These are phyloP conservation scores for Agapetus fuscipes DNA, from an alignment of 2,888 invertebrate species.

Conservation along the genomic window DNA sequence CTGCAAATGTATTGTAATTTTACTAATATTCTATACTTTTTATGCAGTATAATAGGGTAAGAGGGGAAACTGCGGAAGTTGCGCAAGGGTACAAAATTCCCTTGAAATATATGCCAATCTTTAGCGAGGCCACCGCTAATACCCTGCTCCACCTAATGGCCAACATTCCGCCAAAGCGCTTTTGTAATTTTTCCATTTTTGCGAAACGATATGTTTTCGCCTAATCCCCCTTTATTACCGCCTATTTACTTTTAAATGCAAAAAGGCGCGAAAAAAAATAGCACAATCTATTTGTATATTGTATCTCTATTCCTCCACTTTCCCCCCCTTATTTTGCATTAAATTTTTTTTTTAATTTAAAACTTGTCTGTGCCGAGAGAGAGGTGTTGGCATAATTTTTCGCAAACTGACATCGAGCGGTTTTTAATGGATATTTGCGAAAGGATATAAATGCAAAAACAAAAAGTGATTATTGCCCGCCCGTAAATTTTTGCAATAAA, in stretches of 20 bases:
- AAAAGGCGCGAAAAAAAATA: slow-evolving; percentile 5
- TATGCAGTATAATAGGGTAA: too few species aligned
- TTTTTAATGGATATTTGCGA: slow-evolving; percentile 8
- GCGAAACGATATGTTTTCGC: slow-evolving; percentile 17
- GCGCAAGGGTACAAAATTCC: too few species aligned
- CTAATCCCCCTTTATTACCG: slow-evolving; percentile 19
- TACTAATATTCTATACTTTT: too few species aligned
- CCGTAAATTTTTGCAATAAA: background rate
- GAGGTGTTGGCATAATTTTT: slow-evolving; percentile 5
- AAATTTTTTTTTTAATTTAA: slow-evolving; percentile 20
- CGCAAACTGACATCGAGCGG: slow-evolving; percentile 8
- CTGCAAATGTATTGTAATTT: too few species aligned
- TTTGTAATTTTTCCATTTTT: slow-evolving; percentile 16
- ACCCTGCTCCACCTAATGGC: too few species aligned
- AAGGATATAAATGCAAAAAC: too few species aligned
- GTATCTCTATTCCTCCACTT: slow-evolving; percentile 4
- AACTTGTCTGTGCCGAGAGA: slow-evolving; percentile 14
- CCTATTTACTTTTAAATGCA: slow-evolving; percentile 18
- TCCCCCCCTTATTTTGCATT: slow-evolving; percentile 15
- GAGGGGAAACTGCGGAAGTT: too few species aligned
- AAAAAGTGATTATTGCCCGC: too few species aligned
- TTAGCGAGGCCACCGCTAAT: background rate
- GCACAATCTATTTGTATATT: slow-evolving; percentile 16
- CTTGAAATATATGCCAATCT: background rate
- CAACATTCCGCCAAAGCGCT: slow-evolving; percentile 20